Evolutionary conservation across 1,140 invertebrate species (phyloP), one percentile per base, ranked within the genome.

Genomic region (Philotrypesis tridentata): DNA sequence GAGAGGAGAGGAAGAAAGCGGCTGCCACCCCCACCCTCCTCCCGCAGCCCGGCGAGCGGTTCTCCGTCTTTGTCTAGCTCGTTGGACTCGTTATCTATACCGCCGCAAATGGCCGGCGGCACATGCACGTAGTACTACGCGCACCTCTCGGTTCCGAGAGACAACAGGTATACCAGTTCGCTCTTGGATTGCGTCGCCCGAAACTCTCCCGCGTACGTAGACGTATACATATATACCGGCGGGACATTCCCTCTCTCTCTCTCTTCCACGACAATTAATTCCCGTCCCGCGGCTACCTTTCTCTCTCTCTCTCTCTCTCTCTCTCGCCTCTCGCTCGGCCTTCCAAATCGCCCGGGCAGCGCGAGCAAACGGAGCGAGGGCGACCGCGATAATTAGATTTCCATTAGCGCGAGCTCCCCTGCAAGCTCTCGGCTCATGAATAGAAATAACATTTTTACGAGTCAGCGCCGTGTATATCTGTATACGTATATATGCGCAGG

Each of bases 401-500:
- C 79, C 83, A 85, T 86, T 85, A 83, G 81, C 23, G 61, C 27
- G 21, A 55, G 48, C 61, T 27, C 60, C 21, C 60, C n/a, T 25
- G 60, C 21, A 14, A 23, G 67, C 9, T 31, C n/a, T n/a, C 60
- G 79, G 80, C 84, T 85, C 84, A 86, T 85, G 85, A 86, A 86
- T 86, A 86, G 84, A 86, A 85, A 86, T 85, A 85, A 85, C 85
- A 70, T 86, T 79, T 83, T 86, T 86, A 85, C 31, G 72, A 74
- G 43, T 74, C 25, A 37, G 7, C 17, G 25, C n/a, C 48, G 48
- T n/a, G n/a, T n/a, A n/a, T n/a, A n/a, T n/a, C n/a, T n/a, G n/a
- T n/a, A n/a, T n/a, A n/a, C n/a, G n/a, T n/a, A n/a, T n/a, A n/a
- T n/a, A n/a, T n/a, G n/a, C n/a, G n/a, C n/a, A n/a, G n/a, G n/a